phyloP scores from a whole-genome alignment of 2,113 vertebrate genomes.

The Puntigrus tetrazona region DNA sequence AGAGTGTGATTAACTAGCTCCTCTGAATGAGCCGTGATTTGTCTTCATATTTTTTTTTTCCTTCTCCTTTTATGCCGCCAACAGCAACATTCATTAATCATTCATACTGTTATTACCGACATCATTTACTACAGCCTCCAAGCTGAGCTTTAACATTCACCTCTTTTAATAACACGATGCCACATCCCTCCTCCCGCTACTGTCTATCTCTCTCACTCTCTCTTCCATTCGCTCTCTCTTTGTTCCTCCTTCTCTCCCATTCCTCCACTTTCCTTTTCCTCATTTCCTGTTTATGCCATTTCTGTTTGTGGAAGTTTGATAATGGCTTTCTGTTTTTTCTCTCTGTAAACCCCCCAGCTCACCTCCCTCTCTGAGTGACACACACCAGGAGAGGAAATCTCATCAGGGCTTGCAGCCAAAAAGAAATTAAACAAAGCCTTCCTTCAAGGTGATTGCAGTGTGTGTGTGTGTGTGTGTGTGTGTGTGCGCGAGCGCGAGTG shows the following conservation, averaged over 20 bases:
- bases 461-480: not conserved
- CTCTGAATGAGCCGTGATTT: slow-evolving; percentile 55
- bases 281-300: slow-evolving; percentile 50
- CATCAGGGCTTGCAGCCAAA: slow-evolving; percentile 70
- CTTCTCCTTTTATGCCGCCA: slow-evolving; percentile 59
- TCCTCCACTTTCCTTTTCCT: slow-evolving; percentile 34
- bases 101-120: slow-evolving; percentile 63
- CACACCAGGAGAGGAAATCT: slow-evolving; percentile 66
- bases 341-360: slow-evolving; percentile 8
- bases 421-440: slow-evolving; percentile 74
- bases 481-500: no score
- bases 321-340: slow-evolving; percentile 44
- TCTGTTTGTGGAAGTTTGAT: slow-evolving; percentile 46
- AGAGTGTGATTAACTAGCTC: slow-evolving; percentile 56
- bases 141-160: slow-evolving; percentile 66
- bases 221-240: slow-evolving; percentile 64
- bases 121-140: slow-evolving; percentile 51
- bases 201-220: slow-evolving; percentile 60
- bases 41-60: slow-evolving; percentile 61
- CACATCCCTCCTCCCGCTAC: slow-evolving; percentile 51
- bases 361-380: slow-evolving; percentile 30
- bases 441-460: slow-evolving; percentile 60
- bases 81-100: slow-evolving; percentile 65
- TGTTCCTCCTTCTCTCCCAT: slow-evolving; percentile 56
- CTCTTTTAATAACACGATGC: slow-evolving; percentile 62